Conservation (phyloP, 2,797 vertebrate species). For the Numenius phaeopus region DNA sequence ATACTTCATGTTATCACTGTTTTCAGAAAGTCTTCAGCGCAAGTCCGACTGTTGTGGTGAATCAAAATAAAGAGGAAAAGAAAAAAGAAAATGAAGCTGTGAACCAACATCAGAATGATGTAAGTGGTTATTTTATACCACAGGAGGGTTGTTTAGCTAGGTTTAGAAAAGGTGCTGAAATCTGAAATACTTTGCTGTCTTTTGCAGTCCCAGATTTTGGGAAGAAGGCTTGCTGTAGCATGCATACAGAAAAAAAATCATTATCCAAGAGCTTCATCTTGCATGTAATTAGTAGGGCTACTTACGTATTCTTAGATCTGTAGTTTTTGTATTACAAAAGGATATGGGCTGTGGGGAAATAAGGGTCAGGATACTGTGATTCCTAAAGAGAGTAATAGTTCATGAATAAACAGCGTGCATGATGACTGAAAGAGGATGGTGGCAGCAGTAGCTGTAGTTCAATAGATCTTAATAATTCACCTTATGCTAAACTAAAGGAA, state of each 20-base stretch:
- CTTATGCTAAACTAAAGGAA: neutral
- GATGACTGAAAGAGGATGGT: neutral
- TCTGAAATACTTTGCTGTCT: neutral
- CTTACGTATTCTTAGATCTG: neutral
- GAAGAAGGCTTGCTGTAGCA: neutral
- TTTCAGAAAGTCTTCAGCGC: constrained; percentile 29
- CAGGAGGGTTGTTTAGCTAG: neutral
- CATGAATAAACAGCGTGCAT: accelerated
- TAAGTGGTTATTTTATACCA: neutral
- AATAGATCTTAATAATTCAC: neutral
- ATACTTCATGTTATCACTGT: neutral
- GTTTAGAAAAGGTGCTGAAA: neutral
- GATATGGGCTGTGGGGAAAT: neutral
- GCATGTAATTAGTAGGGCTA: neutral
- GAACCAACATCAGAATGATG: neutral
- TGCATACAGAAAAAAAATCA: neutral
- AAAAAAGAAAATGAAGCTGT: neutral
- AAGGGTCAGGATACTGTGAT: neutral
- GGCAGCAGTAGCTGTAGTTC: neutral
- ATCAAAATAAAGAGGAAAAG: constrained; percentile 7
- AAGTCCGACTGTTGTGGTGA: neutral
- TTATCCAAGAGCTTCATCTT: neutral
- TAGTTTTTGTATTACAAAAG: neutral
- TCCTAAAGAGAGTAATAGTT: neutral
- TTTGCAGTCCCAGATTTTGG: neutral